Base-by-base conservation (phyloP, 2,113 vertebrate genomes). In the Cryptomyrus ogoouensis region DNA sequence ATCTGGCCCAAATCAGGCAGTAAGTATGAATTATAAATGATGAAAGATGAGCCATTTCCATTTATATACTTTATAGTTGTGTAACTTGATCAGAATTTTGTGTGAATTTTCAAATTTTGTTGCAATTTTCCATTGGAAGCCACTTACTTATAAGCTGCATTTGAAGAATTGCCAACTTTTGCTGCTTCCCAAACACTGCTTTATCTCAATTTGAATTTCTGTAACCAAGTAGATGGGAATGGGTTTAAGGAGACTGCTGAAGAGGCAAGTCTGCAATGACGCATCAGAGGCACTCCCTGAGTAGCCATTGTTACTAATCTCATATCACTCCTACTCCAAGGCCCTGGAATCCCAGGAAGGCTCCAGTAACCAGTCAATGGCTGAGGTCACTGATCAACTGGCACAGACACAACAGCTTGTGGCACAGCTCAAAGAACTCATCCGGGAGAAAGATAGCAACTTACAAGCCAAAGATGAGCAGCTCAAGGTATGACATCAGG, bases 381-480 rank as follows among this genome's bases (percentile, higher is more conserved):
- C 94, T 0, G 97, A 98, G 91, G 91, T 97, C 91, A 91, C 93
- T 0, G 97, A 98, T 83, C 96, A 96, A 90, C 95, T 98, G 92
- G 85, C 62, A 0, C 97, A 96, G 50, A 98, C 96, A 0, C 94
- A 98, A 91, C 97, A 96, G 92, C 96, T 98, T 3, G 96, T 97
- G 84, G 8, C 93, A 7, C 97, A 98, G 93, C 95, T 98, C 1
- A 98, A 98, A 91, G 97, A 97, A 91, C 92, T 98, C 88, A 96
- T 98, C 93, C 93, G 96, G 58, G 97, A 98, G 90, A 98, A 97
- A 90, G 97, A 98, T 90, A 94, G 94, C 24, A 92, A 94, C 15
- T 96, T 98, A 21, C 90, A 50, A 10, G 90, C 91, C 88, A 97
- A 96, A 94, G 97, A 98, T 10, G 96, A 97, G 3, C 95, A 97